Percentiles rank a stretch among this genome's conserved stretches.
These are phyloP conservation scores for Ladona fulva DNA, from an alignment of 1,140 invertebrate genomes.

Conservation along the genomic window DNA sequence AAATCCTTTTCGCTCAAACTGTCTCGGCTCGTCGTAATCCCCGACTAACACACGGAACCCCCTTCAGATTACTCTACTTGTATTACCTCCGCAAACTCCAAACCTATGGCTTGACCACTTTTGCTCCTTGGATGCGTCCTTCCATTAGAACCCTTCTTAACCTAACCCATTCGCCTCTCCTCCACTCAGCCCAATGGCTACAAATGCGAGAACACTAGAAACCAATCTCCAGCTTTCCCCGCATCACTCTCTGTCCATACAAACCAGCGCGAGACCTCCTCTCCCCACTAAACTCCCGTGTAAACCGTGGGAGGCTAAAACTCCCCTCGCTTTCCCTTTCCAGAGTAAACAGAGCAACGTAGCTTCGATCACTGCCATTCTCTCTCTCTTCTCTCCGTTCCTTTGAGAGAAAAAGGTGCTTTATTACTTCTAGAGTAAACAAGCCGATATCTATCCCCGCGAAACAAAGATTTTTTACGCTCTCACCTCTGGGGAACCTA, in stretches of 20 bases:
- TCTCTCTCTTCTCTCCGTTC: too few relatives aligned
- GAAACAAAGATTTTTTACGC: too few relatives aligned
- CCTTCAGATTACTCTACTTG: background rate
- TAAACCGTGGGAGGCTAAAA: background rate
- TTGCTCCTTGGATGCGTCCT: background rate
- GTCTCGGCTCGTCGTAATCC: background rate
- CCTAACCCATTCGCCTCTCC: background rate
- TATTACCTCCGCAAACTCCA: background rate
- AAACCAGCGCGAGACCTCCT: background rate
- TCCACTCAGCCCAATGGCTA: background rate
- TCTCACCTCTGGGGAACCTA: too few relatives aligned
- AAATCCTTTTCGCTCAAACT: background rate
- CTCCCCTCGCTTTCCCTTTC: background rate
- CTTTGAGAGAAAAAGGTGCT: too few relatives aligned
- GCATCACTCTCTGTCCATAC: background rate
- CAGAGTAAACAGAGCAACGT: background rate
- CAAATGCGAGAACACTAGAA: background rate
- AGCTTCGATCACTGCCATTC: too few relatives aligned
- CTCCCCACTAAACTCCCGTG: background rate
- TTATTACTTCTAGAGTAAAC: too few relatives aligned
- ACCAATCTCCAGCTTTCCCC: background rate
- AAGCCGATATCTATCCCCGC: too few relatives aligned
- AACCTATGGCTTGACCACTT: background rate
- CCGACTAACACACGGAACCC: background rate
- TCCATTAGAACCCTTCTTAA: slow-evolving; percentile 9